Conservation (phyloP, 2,797 vertebrate species). For the Coendou prehensilis region DNA sequence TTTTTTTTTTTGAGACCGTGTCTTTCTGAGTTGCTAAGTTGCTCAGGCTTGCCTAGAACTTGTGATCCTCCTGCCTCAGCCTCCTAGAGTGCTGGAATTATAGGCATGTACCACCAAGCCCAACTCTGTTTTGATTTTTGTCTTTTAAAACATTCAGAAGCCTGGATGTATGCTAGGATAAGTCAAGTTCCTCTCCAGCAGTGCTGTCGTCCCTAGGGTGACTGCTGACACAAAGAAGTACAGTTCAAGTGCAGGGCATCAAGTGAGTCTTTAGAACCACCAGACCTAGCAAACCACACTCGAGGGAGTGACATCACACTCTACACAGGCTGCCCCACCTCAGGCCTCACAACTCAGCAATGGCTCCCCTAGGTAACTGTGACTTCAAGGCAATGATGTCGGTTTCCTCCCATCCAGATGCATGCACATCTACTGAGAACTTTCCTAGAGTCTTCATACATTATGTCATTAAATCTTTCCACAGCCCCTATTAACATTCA, state of each 20-base stretch:
- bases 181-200: not conserved
- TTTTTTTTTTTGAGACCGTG: not conserved
- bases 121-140: not conserved
- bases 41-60: not conserved
- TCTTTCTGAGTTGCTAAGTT: not conserved
- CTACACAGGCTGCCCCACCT: not conserved
- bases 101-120: not conserved
- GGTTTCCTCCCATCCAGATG: too few relatives aligned
- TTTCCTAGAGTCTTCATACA: not conserved
- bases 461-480: not conserved
- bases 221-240: not conserved
- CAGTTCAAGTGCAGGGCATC: accelerated
- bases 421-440: not conserved
- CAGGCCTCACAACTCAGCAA: accelerated
- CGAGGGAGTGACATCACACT: not conserved
- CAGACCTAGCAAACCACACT: accelerated
- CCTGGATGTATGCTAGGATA: too few relatives aligned
- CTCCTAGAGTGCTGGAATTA: not conserved
- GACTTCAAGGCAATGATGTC: accelerated
- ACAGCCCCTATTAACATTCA: too few relatives aligned
- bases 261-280: not conserved
- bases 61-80: not conserved
- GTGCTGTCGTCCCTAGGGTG: not conserved
- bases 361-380: not conserved
- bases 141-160: not conserved